Evolutionary conservation across 2,888 invertebrate species (phyloP).

Genomic region (Dascillus cervinus): DNA sequence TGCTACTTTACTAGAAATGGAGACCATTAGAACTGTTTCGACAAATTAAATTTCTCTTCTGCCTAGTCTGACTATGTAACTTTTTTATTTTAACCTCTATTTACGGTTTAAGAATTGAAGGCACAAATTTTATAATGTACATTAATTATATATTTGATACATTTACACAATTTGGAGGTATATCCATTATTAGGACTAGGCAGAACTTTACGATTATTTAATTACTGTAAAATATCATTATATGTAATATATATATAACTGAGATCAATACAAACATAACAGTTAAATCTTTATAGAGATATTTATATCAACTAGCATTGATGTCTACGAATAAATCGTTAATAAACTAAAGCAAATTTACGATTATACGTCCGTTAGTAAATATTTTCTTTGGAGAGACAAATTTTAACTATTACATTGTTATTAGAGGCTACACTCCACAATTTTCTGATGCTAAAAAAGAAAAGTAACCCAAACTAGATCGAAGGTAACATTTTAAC

Average conservation of each 20-base stretch:
- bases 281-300: no score
- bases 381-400: no score
- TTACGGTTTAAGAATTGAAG: slow-evolving; percentile 30
- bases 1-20: slow-evolving; percentile 1
- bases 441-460: no score
- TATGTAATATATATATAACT: slow-evolving; percentile 8
- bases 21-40: slow-evolving; percentile 17
- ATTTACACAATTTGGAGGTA: not conserved
- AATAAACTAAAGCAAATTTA: no score
- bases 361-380: no score
- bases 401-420: no score
- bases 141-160: no score
- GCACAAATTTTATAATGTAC: slow-evolving; percentile 32
- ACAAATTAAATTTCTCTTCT: slow-evolving; percentile 5
- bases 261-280: slow-evolving; percentile 15
- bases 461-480: no score
- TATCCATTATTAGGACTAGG: slow-evolving; percentile 8
- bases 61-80: slow-evolving; percentile 3
- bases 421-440: no score
- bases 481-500: no score
- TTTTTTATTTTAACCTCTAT: slow-evolving; percentile 15
- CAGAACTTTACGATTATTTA: slow-evolving; percentile 10
- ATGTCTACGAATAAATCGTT: no score
- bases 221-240: slow-evolving; percentile 7
- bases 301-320: no score